Conservation (phyloP, 2,113 vertebrate genomes). For the Mesitornis unicolor region DNA sequence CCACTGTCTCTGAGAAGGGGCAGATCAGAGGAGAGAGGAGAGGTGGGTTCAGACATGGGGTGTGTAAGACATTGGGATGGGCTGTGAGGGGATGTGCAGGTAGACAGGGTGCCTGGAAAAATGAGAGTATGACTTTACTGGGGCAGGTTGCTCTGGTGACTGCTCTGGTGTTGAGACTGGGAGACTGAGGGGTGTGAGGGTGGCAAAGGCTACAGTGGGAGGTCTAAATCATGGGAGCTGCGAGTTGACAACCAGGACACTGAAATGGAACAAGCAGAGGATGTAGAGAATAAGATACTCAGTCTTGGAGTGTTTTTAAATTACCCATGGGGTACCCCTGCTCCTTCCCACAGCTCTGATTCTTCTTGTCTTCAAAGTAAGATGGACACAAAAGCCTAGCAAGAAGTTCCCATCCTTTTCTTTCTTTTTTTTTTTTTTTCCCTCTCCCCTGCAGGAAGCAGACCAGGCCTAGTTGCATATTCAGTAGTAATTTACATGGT, state of each 20-base stretch:
- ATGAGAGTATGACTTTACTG: not conserved
- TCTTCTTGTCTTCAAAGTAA: not conserved
- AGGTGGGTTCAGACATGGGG: rapidly evolving
- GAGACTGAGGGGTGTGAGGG: not conserved
- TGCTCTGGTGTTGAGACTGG: not conserved
- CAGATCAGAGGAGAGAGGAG: not conserved
- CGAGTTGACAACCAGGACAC: rapidly evolving
- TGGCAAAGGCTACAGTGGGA: not conserved
- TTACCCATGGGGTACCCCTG: not conserved
- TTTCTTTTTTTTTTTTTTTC: not conserved
- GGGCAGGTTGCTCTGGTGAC: not conserved
- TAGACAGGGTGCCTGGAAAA: not conserved
- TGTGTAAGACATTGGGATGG: not conserved
- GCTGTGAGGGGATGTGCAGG: not conserved
- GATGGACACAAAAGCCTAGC: not conserved
- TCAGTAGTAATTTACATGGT: slow-evolving; percentile 65
- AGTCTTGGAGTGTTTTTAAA: not conserved
- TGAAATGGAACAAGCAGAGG: not conserved
- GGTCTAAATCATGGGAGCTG: not conserved
- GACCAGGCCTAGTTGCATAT: slow-evolving; percentile 56
- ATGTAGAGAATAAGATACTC: not conserved
- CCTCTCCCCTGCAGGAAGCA: slow-evolving; percentile 20
- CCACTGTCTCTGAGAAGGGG: not conserved
- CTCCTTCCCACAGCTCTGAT: not conserved
- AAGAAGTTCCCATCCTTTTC: not conserved